Conservation (phyloP, 2,888 invertebrate genomes). For the Tanytarsus gracilentus region DNA sequence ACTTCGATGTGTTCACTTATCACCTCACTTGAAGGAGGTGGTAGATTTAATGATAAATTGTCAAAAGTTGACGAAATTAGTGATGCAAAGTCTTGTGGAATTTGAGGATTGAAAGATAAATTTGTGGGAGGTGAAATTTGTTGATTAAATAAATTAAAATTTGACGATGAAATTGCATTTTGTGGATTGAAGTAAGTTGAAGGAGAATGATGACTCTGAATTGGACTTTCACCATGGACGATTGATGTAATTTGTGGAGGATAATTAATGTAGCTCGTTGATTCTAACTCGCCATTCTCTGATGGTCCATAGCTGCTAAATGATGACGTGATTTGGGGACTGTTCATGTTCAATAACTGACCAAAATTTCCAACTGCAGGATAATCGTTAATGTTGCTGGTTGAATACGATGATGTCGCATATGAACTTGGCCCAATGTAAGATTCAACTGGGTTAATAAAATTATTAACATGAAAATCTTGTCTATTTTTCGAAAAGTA, state of each 20-base stretch:
- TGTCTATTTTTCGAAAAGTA: not conserved
- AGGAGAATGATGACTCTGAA: not conserved
- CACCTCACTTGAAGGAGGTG: not conserved
- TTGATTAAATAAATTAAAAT: not conserved
- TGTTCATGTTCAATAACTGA: not conserved
- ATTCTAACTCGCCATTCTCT: not conserved
- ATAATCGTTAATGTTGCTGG: not conserved
- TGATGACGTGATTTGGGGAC: constrained; percentile 4
- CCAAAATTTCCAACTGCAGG: constrained; percentile 16
- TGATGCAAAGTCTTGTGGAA: not conserved
- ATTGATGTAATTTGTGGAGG: not conserved
- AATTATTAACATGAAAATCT: not conserved
- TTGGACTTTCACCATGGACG: not conserved
- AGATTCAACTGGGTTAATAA: not conserved
- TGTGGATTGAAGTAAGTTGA: not conserved
- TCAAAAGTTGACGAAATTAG: not conserved
- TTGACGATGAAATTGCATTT: not conserved
- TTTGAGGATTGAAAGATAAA: too few relatives aligned
- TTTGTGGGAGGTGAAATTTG: not conserved
- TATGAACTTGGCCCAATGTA: constrained; percentile 5
- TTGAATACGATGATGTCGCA: not conserved
- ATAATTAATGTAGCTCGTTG: constrained; percentile 2
- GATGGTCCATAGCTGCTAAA: constrained; percentile 2
- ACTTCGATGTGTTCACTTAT: constrained; percentile 48
- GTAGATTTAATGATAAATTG: not conserved